Base-by-base conservation (phyloP, 1,140 invertebrate genomes). In the Stratiolaelaps scimitus region DNA sequence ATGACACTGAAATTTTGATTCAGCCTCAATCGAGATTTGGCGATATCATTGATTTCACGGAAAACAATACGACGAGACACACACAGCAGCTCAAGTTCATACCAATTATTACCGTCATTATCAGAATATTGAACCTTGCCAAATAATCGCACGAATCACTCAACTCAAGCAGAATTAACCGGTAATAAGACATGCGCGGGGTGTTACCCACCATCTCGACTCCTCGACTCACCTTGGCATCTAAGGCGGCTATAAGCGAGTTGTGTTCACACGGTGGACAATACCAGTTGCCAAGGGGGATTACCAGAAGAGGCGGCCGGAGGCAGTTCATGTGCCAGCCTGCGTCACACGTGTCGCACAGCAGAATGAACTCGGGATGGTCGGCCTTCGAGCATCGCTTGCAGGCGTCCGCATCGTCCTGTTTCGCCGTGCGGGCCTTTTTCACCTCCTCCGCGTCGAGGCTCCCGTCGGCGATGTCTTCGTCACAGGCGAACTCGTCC, bases 201-300 rank as follows among this genome's bases (percentile, higher is more conserved):
- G n/a, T n/a, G n/a, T n/a, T n/a, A n/a, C n/a, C n/a, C n/a, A n/a
- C n/a, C n/a, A n/a, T n/a, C n/a, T n/a, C n/a, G n/a, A n/a, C n/a
- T n/a, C n/a, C n/a, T n/a, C n/a, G n/a, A 40, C 47, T 7, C 4
- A 60, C 53, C 53, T 60, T 60, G 15, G 26, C 53, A 34, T 60
- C 34, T 15, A 60, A 23, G 2, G 53, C 53, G 17, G 26, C 53
- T 26, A 60, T 60, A 17, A 60, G 53, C 34, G 53, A 15, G 53
- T 60, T 80, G 76, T 93, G 92, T 75, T 92, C 85, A 78, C 93
- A 98, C 0, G 88, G 88, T 48, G 92, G 92, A 76, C 94, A 97
- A 75, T 84, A 92, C 94, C 93, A 97, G 74, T 95, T 88, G 23
- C 92, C 92, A 73, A 95, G 90, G 5, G 93, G 93, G 72, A 98